Evolutionary conservation across 2,113 vertebrate genomes (phyloP).

Genomic region (Eolophus roseicapilla): DNA sequence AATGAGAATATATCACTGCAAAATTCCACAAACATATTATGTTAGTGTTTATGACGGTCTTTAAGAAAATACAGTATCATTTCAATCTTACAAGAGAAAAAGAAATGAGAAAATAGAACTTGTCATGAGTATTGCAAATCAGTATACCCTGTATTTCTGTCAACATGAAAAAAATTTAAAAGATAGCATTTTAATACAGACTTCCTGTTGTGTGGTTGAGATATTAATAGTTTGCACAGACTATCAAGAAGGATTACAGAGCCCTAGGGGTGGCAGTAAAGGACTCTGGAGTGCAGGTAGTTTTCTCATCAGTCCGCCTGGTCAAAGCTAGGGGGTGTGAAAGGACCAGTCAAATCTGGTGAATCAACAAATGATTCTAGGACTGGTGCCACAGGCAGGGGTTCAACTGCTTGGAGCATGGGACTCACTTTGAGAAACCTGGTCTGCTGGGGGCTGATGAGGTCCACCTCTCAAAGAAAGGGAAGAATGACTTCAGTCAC

Average conservation of each 20-base stretch:
- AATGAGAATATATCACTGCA: background rate
- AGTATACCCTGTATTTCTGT: background rate
- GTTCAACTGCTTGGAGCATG: background rate
- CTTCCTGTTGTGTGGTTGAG: background rate
- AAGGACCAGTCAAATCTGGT: background rate
- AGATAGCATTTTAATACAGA: background rate
- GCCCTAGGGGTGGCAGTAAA: background rate
- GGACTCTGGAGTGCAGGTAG: background rate
- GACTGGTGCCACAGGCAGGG: background rate
- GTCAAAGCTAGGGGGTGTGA: background rate
- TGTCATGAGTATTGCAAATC: background rate
- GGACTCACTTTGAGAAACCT: background rate
- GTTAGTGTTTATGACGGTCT: background rate
- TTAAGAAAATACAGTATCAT: background rate
- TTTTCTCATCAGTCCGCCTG: background rate
- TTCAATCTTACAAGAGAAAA: background rate
- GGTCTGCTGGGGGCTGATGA: background rate
- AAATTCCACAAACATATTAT: background rate
- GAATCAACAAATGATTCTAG: background rate
- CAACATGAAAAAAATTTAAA: background rate
- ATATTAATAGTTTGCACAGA: background rate
- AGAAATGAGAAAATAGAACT: background rate
- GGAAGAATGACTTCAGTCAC: background rate
- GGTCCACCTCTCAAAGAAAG: background rate
- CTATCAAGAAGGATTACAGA: background rate